Evolutionary conservation across 1,140 invertebrate species (phyloP), one percentile per base, ranked within the genome.

Genomic region (Lucilia cuprina): DNA sequence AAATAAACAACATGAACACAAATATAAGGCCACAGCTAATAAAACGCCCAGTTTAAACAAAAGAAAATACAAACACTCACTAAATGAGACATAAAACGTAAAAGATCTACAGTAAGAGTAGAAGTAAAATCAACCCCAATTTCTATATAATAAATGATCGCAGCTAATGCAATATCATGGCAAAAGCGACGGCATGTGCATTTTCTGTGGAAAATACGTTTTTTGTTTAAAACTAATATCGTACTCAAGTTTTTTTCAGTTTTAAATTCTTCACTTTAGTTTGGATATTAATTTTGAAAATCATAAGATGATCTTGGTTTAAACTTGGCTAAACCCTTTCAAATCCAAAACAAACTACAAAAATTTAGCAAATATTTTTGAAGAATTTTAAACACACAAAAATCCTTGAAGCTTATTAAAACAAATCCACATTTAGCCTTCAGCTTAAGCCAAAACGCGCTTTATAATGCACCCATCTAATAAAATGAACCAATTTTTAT

Each of bases 401-500:
- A 77, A 77, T 41, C 74, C 74, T 35, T 77, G 17, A 77, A 77
- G 74, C 25, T 77, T 77, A 41, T 41, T 30, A 17, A n/a, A 3
- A n/a, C 35, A 77, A 77, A 77, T 35, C 74, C 30, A 77, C 34
- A 30, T 41, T n/a, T n/a, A 14, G 34, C 34, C 35, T 34, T 41
- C 14, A n/a, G 10, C 19, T 77, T 17, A 41, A 17, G 30, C 30
- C 70, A 10, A 25, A n/a, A 21, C 74, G 25, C 1, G 25, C 25
- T 2, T 3, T 2, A 41, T n/a, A 34, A 21, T 21, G 74, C 74
- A 35, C 30, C 7, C 14, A 41, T 41, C 74, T 35, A 77, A 77
- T 77, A 77, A 77, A 77, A 77, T 77, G 74, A 77, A 77, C 74
- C 74, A 77, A 77, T 77, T 77, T 77, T 77, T 77, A 77, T 77